Percentiles rank a stretch among this genome's conserved stretches.
Evolutionary conservation across 2,797 vertebrate genomes (phyloP).

Genomic region (Calcarius lapponicus): DNA sequence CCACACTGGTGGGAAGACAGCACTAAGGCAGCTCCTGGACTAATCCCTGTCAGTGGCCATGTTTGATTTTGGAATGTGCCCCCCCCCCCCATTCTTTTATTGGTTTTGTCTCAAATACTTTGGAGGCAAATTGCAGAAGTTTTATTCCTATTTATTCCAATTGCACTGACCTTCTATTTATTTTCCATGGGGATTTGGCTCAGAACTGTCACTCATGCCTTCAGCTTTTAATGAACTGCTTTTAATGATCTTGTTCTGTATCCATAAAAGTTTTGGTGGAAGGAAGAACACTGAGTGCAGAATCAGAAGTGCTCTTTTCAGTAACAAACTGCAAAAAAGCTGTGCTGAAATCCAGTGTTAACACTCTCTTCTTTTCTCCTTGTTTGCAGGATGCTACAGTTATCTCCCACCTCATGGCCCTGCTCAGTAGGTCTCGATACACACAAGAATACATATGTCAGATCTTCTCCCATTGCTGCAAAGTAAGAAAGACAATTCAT

Average conservation of each 20-base stretch:
- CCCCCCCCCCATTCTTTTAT: background rate
- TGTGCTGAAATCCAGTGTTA: constrained; percentile 27
- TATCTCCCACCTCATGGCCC: constrained; percentile 95
- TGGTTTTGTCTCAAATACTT: background rate
- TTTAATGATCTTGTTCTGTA: background rate
- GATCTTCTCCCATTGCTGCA: constrained; percentile 99
- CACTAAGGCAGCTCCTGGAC: background rate
- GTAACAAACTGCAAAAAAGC: background rate
- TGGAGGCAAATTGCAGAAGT: background rate
- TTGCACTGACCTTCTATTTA: background rate
- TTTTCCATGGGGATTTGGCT: background rate
- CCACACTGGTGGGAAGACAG: background rate
- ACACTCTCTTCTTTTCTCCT: constrained; percentile 30
- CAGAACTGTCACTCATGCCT: background rate
- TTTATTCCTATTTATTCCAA: background rate
- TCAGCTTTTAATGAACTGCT: background rate
- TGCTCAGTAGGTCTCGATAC: constrained; percentile 91
- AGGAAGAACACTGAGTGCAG: background rate
- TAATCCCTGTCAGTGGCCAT: background rate
- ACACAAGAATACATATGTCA: constrained; percentile 99
- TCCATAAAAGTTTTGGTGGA: background rate
- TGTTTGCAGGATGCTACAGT: constrained; percentile 89
- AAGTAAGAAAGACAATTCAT: constrained; percentile 80
- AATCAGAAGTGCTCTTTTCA: background rate
- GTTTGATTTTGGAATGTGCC: background rate